A percentile compares a stretch with the other conserved stretches of the same genome.
Evolutionary conservation across 2,888 invertebrate genomes (phyloP).

Genomic region (Caenorhabditis wallacei): DNA sequence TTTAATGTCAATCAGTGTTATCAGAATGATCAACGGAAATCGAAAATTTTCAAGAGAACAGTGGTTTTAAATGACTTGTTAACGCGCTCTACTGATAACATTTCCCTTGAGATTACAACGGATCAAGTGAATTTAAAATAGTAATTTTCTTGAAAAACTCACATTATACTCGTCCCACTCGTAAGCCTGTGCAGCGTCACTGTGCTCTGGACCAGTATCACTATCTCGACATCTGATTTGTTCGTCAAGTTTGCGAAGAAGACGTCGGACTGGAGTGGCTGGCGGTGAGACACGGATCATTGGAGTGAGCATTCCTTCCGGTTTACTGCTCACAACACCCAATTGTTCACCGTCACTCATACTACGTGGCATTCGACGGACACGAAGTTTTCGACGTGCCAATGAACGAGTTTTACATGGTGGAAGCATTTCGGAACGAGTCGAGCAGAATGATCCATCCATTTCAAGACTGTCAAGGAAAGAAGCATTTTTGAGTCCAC

Average conservation of each 20-base stretch:
- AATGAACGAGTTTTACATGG: constrained; percentile 61
- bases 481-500: constrained; percentile 57
- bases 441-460: constrained; percentile 77
- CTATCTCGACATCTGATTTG: constrained; percentile 63
- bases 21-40: constrained; percentile 45
- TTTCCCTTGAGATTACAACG: neutral
- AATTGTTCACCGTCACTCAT: constrained; percentile 79
- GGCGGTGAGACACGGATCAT: constrained; percentile 70
- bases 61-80: constrained; percentile 17
- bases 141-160: constrained; percentile 21
- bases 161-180: constrained; percentile 80
- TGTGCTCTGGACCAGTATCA: constrained; percentile 67
- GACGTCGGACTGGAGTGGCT: constrained; percentile 67
- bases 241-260: constrained; percentile 68
- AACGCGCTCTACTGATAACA: neutral
- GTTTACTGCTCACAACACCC: constrained; percentile 56
- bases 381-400: constrained; percentile 64
- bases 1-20: constrained; percentile 58
- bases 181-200: constrained; percentile 71
- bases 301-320: constrained; percentile 64
- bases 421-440: constrained; percentile 71
- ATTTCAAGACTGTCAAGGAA: constrained; percentile 70
- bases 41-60: constrained; percentile 17
- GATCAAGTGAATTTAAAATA: neutral
- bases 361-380: constrained; percentile 73